phyloP scores from a whole-genome alignment of 2,113 vertebrate genomes.

The Callipepla californica region DNA sequence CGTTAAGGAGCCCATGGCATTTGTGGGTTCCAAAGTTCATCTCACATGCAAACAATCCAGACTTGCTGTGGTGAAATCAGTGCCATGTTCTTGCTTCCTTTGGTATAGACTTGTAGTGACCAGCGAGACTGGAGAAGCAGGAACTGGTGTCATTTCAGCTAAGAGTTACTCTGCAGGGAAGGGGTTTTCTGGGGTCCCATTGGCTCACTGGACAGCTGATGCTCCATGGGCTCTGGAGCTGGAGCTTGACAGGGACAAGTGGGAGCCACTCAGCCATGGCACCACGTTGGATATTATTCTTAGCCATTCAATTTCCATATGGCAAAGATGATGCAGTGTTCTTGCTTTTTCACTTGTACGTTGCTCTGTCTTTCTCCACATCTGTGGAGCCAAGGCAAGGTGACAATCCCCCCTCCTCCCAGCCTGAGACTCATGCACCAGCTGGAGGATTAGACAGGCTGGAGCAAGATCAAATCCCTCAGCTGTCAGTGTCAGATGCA shows the following conservation, averaged over 20 bases:
- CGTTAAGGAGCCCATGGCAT: background rate
- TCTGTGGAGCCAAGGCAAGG: background rate
- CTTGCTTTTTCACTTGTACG: background rate
- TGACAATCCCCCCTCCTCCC: background rate
- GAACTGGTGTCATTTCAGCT: rapidly evolving
- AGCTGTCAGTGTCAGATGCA: background rate
- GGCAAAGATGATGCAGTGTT: background rate
- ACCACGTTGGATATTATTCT: background rate
- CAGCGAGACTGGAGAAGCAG: background rate
- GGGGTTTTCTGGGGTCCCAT: background rate
- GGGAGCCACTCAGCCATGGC: background rate
- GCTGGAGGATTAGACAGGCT: slow-evolving; percentile 37
- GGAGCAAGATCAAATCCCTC: slow-evolving; percentile 25
- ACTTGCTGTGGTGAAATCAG: background rate
- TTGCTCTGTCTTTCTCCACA: background rate
- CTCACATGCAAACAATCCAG: background rate
- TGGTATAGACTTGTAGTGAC: background rate
- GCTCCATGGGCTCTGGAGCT: background rate
- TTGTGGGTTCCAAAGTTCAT: background rate
- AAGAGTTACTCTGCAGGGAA: background rate
- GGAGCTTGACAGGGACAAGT: background rate
- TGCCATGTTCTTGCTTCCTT: background rate
- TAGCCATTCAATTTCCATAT: background rate
- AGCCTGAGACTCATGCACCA: background rate
- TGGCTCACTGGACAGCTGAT: background rate